phyloP scores from a whole-genome alignment of 1,140 invertebrate species.

The Zaprionus africanus region DNA sequence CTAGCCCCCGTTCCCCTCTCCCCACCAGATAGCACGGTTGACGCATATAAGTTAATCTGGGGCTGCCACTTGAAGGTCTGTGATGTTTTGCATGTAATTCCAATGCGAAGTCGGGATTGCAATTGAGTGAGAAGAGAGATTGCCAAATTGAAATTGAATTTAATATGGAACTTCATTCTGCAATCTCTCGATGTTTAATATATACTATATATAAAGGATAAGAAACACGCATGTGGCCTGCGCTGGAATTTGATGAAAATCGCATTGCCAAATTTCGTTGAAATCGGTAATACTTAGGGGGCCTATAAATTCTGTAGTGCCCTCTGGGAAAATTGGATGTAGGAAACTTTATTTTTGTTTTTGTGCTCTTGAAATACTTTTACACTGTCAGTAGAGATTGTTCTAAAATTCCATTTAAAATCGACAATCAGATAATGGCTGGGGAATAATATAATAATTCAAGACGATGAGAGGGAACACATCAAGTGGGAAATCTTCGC shows the following conservation, averaged over 20 bases:
- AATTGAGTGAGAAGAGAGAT: not conserved
- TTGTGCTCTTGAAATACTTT: not conserved
- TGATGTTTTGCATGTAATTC: not conserved
- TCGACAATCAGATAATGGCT: not conserved
- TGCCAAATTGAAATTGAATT: not conserved
- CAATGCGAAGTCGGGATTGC: not conserved
- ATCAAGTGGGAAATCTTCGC: not conserved
- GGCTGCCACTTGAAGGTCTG: not conserved
- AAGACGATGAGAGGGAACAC: not conserved
- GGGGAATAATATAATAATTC: not conserved
- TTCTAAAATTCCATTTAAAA: not conserved
- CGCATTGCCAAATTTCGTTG: not conserved
- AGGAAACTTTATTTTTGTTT: constrained; percentile 21
- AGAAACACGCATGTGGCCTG: not conserved
- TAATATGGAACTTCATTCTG: not conserved
- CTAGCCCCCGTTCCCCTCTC: not conserved
- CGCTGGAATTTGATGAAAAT: constrained; percentile 3
- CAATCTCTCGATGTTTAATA: not conserved
- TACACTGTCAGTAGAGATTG: not conserved
- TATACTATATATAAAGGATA: not conserved
- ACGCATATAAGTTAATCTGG: not conserved
- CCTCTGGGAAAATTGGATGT: constrained; percentile 23
- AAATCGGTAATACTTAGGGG: constrained; percentile 24
- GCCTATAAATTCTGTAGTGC: constrained; percentile 31
- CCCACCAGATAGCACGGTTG: not conserved